These are phyloP conservation scores for Eueides isabella DNA, from an alignment of 1,140 invertebrate genomes.

Conservation along the genomic window DNA sequence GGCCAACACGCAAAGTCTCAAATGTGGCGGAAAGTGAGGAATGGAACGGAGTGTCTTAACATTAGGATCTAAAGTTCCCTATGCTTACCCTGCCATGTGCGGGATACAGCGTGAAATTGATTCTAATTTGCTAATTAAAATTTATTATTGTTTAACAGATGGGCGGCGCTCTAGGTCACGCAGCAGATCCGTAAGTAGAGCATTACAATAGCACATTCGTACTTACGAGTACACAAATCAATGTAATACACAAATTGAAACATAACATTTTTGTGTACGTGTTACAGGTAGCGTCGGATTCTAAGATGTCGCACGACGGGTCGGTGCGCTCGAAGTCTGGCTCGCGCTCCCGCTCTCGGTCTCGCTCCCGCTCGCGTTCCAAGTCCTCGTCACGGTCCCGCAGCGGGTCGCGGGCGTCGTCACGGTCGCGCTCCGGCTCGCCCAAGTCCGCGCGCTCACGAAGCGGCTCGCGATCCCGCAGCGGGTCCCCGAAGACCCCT, in stretches of 20 bases:
- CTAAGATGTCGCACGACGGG: conserved; percentile 64
- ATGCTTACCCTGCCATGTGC: no score
- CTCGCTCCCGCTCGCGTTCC: conserved; percentile 35
- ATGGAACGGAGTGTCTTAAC: no score
- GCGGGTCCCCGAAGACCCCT: conserved; percentile 33
- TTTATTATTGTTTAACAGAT: conserved; percentile 43
- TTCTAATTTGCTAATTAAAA: no score
- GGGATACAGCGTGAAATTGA: no score
- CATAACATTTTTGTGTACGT: not conserved
- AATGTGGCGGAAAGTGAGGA: no score
- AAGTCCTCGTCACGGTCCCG: conserved; percentile 39
- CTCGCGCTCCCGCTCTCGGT: conserved; percentile 43
- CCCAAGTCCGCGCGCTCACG: conserved; percentile 36
- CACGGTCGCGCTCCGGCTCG: conserved; percentile 45
- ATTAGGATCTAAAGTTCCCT: no score
- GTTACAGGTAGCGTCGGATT: conserved; percentile 55
- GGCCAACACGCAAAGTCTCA: no score
- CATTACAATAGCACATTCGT: not conserved
- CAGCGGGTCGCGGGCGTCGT: conserved; percentile 39
- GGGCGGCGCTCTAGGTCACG: conserved; percentile 52
- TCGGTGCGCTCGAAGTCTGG: conserved; percentile 50
- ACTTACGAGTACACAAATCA: no score
- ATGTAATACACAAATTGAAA: conserved; percentile 27
- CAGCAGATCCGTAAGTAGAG: conserved; percentile 60
- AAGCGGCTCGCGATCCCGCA: conserved; percentile 39